phyloP scores from a whole-genome alignment of 2,113 vertebrate species.

The Anguilla rostrata region DNA sequence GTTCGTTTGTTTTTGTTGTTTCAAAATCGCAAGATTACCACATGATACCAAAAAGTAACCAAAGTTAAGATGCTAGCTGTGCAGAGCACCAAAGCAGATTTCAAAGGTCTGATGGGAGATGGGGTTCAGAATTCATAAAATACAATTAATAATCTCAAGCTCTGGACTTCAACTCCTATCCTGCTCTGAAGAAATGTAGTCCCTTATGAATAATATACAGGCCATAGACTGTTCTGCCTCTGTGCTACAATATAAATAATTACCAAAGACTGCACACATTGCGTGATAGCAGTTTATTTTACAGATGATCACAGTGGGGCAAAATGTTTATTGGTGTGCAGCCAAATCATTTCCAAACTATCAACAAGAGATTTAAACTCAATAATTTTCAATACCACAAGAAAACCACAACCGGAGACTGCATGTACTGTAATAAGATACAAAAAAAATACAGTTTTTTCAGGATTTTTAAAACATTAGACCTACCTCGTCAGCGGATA shows the following conservation, averaged over 20 bases:
- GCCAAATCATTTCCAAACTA: constrained; percentile 1
- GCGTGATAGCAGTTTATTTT: not conserved
- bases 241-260: not conserved
- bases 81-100: too few relatives aligned
- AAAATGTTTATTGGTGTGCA: not conserved
- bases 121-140: too few relatives aligned
- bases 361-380: not conserved
- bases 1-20: too few relatives aligned
- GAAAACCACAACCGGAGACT: not conserved
- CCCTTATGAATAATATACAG: not conserved
- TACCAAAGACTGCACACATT: not conserved
- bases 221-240: not conserved
- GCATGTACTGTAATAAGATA: not conserved
- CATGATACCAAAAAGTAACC: too few relatives aligned
- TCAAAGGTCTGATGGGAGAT: too few relatives aligned
- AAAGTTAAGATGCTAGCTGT: too few relatives aligned
- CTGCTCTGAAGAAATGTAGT: too few relatives aligned
- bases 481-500: not conserved
- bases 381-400: not conserved
- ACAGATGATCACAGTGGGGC: not conserved
- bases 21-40: too few relatives aligned
- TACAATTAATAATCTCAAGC: not conserved
- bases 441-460: not conserved
- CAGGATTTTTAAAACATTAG: not conserved
- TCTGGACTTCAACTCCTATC: too few relatives aligned